Evolutionary conservation across 1,140 invertebrate species (phyloP), one percentile per base, ranked within the genome.

Genomic region (Macrobrachium nipponense): DNA sequence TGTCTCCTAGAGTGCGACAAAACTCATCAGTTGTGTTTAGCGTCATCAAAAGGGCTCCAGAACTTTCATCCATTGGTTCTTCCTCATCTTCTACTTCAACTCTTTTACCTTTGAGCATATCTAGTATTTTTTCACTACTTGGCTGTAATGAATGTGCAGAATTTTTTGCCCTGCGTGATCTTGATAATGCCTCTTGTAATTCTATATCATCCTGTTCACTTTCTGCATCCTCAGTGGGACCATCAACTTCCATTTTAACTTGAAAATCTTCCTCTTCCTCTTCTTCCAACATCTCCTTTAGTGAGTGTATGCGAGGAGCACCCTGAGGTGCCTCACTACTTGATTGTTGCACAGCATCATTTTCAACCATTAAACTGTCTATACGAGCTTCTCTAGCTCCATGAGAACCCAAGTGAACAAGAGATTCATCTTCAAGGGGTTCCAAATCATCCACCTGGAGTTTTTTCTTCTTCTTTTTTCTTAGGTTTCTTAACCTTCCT

Each of bases 11-110:
- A 62, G 97, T 98, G 88, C 98, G 94, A 91, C 98, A 99, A 93
- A 99, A 99, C 92, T 99, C 98, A 0, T 97, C 97, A 0, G 97
- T 99, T 17, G 97, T 95, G 92, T 99, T 98, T 58, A 99, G 91
- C 58, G 96, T 94, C 89, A 99, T 98, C 88, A 89, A 66, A 36
- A 88, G 62, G 82, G 86, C 44, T 36, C 86, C 86, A 23, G 75
- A 70, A 20, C 79, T 77, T 27, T 59, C 81, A 64, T 82, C 68
- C 66, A 91, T 90, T 10, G 90, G 89, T 27, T 89, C 80, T 11
- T 92, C 80, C 20, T 91, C 90, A 27, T 92, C 77, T 12, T 94
- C 89, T 85, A 94, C 93, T 36, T 93, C 93, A 86, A 92, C 93
- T 17, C 94, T 88, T 18, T 90, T 82, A 61, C 90, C 89, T 23